Conservation (phyloP, 2,797 vertebrate species). For the Channallabes apus region DNA sequence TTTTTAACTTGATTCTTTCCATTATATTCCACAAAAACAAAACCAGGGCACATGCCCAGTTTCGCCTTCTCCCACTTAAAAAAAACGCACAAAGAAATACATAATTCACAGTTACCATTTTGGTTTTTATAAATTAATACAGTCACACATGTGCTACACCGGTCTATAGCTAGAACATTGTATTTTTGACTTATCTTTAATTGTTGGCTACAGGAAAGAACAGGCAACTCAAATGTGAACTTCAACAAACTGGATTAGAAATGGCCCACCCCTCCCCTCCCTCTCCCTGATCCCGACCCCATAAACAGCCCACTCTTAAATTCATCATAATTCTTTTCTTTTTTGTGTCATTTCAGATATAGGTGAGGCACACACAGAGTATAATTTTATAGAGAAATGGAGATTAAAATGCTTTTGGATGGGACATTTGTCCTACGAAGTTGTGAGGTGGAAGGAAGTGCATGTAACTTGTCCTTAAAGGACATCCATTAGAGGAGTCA, state of each 20-base stretch:
- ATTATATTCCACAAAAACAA: slow-evolving; percentile 78
- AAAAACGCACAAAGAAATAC: slow-evolving; percentile 85
- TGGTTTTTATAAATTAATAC: slow-evolving; percentile 89
- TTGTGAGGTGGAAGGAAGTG: slow-evolving; percentile 73
- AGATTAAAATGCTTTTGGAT: slow-evolving; percentile 63
- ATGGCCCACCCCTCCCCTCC: slow-evolving; percentile 61
- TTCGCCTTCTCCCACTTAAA: slow-evolving; percentile 69
- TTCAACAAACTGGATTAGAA: slow-evolving; percentile 73
- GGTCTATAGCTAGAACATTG: slow-evolving; percentile 86
- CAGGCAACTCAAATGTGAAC: slow-evolving; percentile 83
- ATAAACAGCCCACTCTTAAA: slow-evolving; percentile 45
- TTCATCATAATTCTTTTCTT: slow-evolving; percentile 59
- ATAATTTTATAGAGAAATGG: slow-evolving; percentile 79
- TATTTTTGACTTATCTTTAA: slow-evolving; percentile 81
- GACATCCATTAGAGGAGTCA: slow-evolving; percentile 64
- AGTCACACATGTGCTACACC: slow-evolving; percentile 88
- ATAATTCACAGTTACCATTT: slow-evolving; percentile 89
- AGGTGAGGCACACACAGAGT: slow-evolving; percentile 84
- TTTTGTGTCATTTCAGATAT: slow-evolving; percentile 74
- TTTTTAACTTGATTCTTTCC: slow-evolving; percentile 71
- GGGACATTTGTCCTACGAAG: slow-evolving; percentile 63
- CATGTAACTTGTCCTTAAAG: slow-evolving; percentile 74
- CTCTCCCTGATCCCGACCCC: slow-evolving; percentile 38
- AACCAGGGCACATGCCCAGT: slow-evolving; percentile 65
- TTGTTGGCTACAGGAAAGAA: slow-evolving; percentile 86